Evolutionary conservation across 1,140 invertebrate genomes (phyloP).

Genomic region (Euura lappo): DNA sequence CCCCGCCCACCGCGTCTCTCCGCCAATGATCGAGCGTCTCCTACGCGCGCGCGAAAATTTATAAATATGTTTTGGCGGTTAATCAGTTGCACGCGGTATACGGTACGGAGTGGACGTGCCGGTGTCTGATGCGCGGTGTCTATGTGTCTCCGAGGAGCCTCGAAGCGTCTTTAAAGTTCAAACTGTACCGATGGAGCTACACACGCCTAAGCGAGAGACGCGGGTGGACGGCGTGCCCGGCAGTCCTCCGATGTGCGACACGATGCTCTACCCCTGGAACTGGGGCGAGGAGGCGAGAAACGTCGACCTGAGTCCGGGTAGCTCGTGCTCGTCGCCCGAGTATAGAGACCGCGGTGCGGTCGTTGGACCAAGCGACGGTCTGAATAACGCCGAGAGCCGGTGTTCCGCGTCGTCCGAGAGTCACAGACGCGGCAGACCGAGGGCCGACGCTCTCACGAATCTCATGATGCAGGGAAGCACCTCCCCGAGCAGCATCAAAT

Average conservation of each 20-base stretch:
- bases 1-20: background rate
- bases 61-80: conserved; percentile 32
- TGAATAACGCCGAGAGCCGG: conserved; percentile 10
- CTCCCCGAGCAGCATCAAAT: conserved; percentile 76
- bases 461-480: conserved; percentile 77
- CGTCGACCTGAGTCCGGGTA: conserved; percentile 53
- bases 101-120: background rate
- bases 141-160: no score
- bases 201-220: conserved; percentile 46
- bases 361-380: conserved; percentile 13
- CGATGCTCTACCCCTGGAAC: conserved; percentile 52
- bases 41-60: background rate
- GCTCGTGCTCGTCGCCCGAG: conserved; percentile 57
- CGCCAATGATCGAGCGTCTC: background rate
- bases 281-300: conserved; percentile 56
- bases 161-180: background rate
- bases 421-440: conserved; percentile 70
- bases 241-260: conserved; percentile 54
- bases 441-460: conserved; percentile 74
- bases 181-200: conserved; percentile 38
- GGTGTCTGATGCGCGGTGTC: background rate
- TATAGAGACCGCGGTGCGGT: conserved; percentile 35
- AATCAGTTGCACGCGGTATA: conserved; percentile 33
- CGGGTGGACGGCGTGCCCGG: conserved; percentile 35
- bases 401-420: conserved; percentile 29